These are phyloP conservation scores for Machimus atricapillus DNA, from an alignment of 2,888 invertebrate species.

Conservation along the genomic window DNA sequence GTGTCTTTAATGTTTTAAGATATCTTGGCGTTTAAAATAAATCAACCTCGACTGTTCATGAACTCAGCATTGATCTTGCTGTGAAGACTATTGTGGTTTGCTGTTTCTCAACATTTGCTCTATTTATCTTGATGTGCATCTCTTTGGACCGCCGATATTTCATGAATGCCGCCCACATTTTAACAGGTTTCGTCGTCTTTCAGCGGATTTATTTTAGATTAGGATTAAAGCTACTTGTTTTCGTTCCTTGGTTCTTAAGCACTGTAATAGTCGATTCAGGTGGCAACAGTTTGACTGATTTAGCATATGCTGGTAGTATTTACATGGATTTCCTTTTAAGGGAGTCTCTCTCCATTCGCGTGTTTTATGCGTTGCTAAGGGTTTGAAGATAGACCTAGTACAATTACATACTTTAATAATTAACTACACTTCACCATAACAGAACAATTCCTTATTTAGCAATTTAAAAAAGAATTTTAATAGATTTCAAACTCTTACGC, in stretches of 20 bases:
- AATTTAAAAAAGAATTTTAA: too few relatives aligned
- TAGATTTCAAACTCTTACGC: too few relatives aligned
- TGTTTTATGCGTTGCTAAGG: background rate
- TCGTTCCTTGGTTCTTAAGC: background rate
- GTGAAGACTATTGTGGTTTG: background rate
- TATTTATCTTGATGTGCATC: background rate
- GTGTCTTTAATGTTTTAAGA: conserved; percentile 5
- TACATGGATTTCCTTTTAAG: background rate
- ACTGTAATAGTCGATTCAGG: background rate
- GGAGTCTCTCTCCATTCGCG: background rate
- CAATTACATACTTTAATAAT: too few relatives aligned
- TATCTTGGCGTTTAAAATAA: conserved; percentile 21
- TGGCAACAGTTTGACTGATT: background rate
- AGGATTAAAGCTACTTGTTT: background rate
- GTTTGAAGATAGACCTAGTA: background rate
- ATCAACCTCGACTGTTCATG: conserved; percentile 38
- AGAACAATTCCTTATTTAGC: too few relatives aligned
- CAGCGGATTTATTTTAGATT: background rate
- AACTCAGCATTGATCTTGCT: conserved; percentile 42
- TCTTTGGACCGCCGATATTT: background rate
- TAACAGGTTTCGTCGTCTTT: background rate
- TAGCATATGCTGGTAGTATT: background rate
- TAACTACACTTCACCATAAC: too few relatives aligned
- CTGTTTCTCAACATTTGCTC: background rate
- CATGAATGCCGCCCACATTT: background rate